Base-by-base conservation (phyloP, 2,888 invertebrate genomes). In the Mellilla xanthometata region DNA sequence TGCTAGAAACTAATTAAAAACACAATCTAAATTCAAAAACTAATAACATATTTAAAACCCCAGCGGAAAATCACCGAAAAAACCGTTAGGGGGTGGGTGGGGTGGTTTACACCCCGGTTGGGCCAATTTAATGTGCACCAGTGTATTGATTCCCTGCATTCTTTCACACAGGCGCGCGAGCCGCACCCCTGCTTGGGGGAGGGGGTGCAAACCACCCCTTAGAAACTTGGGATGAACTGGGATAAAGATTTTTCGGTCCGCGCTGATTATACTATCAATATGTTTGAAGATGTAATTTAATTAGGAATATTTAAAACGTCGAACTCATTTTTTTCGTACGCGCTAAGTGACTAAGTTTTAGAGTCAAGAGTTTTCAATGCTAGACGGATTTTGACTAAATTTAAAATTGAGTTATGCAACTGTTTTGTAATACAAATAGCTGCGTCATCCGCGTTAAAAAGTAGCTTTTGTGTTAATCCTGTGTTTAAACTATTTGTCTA, bases 121-220 rank as follows among this genome's bases (percentile, higher is more conserved):
- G 75, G 81, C 78, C 82, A 83, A 86, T 87, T 87, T 86, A 85
- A 84, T 80, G 86, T 82, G 81, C 79, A 70, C 73, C 76, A 78
- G 82, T 81, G 87, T 89, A 88, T 88, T 88, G 88, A 89, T 89
- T 89, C 85, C 68, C 68, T 70, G 72, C 54, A 58, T 58, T 81
- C 85, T 87, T 89, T 88, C 88, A 87, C 87, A 85, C 85, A 87
- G 84, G 87, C 87, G 85, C 85, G 86, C 82, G 84, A 82, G 68
- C 75, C 59, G 61, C 46, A 57, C 65, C 55, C 60, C 52, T 58
- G 65, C 43, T n/a, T n/a, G n/a, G 54, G 41, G 35, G 33, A 4
- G 36, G 28, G 26, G 32, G 23, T 12, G 22, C 7, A 7, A 3
- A 54, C 57, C 59, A 58, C 58, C 65, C 62, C 60, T 57, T 57